These are phyloP conservation scores for Vanessa atalanta DNA, from an alignment of 1,140 invertebrate species.

Conservation along the genomic window DNA sequence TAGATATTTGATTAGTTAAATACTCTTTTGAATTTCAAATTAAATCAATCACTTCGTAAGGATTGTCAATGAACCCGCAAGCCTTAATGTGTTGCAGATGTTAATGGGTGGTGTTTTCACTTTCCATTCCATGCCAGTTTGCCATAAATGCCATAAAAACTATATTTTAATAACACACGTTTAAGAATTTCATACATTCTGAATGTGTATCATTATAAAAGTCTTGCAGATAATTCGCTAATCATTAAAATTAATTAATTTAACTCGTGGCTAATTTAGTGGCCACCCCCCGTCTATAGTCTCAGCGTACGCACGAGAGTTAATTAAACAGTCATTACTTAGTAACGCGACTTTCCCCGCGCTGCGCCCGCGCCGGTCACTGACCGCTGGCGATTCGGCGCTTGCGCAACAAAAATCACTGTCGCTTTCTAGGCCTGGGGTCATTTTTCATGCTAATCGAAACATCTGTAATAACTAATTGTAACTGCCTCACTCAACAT, in stretches of 20 bases:
- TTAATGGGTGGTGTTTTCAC: too few relatives aligned
- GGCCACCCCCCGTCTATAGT: background rate
- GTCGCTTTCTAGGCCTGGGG: conserved; percentile 67
- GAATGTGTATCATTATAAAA: background rate
- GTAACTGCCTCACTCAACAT: conserved; percentile 5
- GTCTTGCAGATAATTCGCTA: background rate
- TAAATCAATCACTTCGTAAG: too few relatives aligned
- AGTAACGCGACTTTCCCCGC: conserved; percentile 59
- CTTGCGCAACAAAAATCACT: conserved; percentile 67
- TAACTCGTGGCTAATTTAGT: background rate
- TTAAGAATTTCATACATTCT: too few relatives aligned
- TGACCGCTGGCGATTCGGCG: conserved; percentile 65
- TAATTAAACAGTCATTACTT: conserved; percentile 51
- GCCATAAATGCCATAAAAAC: too few relatives aligned
- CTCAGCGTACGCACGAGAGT: conserved; percentile 17
- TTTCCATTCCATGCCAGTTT: too few relatives aligned
- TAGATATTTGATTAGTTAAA: too few relatives aligned
- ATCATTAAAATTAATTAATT: background rate
- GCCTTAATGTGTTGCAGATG: too few relatives aligned
- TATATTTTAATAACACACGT: too few relatives aligned
- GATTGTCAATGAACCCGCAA: too few relatives aligned
- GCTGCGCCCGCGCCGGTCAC: conserved; percentile 59
- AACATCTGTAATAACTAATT: conserved; percentile 29
- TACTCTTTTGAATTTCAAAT: too few relatives aligned
- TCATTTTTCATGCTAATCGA: conserved; percentile 35